phyloP scores from a whole-genome alignment of 2,888 invertebrate genomes.

The Pinctada fucata region DNA sequence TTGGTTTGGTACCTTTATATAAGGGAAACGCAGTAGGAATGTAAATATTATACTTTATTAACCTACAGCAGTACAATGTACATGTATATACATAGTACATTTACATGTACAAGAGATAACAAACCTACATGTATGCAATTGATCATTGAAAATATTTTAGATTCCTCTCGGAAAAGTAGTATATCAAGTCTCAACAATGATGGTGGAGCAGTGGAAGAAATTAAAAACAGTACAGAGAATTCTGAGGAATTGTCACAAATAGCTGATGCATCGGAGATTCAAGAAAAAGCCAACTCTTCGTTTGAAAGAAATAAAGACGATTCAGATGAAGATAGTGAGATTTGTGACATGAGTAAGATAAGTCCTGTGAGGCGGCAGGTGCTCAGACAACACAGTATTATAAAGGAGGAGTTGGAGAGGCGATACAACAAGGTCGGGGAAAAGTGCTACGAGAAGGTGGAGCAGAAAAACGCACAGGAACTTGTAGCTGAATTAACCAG shows the following conservation, averaged over 20 bases:
- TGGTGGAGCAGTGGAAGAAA: not conserved
- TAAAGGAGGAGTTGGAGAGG: conserved; percentile 37
- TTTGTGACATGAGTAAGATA: not conserved
- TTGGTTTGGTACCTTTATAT: too few species aligned
- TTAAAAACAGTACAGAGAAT: not conserved
- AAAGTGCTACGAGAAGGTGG: conserved; percentile 75
- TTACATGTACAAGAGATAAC: too few species aligned
- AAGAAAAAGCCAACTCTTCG: not conserved
- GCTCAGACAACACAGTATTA: conserved; percentile 25
- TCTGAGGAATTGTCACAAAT: not conserved
- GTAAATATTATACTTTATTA: too few species aligned
- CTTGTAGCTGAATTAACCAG: conserved; percentile 88
- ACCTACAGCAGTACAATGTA: too few species aligned
- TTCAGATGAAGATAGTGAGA: not conserved
- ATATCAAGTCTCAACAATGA: not conserved
- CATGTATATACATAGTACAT: too few species aligned
- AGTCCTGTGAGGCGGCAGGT: conserved; percentile 6
- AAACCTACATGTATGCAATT: too few species aligned
- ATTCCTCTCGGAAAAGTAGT: not conserved
- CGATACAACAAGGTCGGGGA: conserved; percentile 35
- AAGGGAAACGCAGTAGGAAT: too few species aligned
- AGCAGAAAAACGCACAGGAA: conserved; percentile 90
- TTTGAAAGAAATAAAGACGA: not conserved
- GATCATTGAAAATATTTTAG: not conserved
- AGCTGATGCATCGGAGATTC: not conserved